phyloP scores from a whole-genome alignment of 2,888 invertebrate species.

The Camponotus fellah region DNA sequence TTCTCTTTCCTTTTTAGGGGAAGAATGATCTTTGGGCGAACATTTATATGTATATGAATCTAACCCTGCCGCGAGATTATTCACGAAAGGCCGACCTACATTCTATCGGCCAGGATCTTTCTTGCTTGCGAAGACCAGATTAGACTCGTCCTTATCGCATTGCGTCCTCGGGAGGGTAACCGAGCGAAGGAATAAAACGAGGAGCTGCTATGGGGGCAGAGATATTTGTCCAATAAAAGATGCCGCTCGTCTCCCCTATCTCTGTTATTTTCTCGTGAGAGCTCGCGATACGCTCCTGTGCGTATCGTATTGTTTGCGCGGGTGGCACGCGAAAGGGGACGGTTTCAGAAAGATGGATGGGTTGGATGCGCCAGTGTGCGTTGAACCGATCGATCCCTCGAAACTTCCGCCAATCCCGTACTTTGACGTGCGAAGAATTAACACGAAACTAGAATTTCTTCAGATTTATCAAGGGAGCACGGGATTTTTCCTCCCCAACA shows the following conservation, averaged over 20 bases:
- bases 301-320: constrained; percentile 22
- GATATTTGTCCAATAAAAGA: constrained; percentile 58
- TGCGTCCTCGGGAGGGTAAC: constrained; percentile 11
- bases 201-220: not conserved
- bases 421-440: constrained; percentile 19
- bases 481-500: not conserved
- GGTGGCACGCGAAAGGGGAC: constrained; percentile 34
- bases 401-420: constrained; percentile 20
- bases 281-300: constrained; percentile 7
- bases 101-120: constrained; percentile 16
- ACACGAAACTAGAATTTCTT: constrained; percentile 13
- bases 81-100: not conserved
- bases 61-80: not conserved
- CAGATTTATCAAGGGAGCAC: not conserved
- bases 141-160: constrained; percentile 59
- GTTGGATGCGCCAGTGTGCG: constrained; percentile 12
- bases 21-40: not conserved
- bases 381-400: constrained; percentile 23
- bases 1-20: not conserved
- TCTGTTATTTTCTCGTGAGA: constrained; percentile 56
- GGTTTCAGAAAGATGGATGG: constrained; percentile 34
- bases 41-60: not conserved
- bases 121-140: constrained; percentile 31
- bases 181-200: constrained; percentile 63
- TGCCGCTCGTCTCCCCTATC: not conserved